Evolutionary conservation across 2,113 vertebrate species (phyloP).

Genomic region (Dromiciops gliroides): DNA sequence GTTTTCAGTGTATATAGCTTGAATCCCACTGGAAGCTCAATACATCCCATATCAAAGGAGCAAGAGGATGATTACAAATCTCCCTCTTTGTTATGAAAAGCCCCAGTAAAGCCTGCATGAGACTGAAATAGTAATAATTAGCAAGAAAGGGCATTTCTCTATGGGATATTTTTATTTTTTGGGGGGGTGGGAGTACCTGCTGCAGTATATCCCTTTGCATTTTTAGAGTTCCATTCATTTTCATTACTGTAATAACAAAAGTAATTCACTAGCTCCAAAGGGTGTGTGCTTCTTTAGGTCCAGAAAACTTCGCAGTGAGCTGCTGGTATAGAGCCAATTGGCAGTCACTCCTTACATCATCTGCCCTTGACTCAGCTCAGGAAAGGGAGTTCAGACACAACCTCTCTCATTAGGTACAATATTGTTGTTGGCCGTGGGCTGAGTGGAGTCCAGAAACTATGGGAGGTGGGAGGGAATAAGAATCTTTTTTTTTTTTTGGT

Average conservation of each 20-base stretch:
- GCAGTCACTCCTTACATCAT: background rate
- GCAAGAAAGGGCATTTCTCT: background rate
- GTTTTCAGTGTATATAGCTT: background rate
- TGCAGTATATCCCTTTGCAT: background rate
- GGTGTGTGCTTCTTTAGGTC: background rate
- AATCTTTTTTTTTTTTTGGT: background rate
- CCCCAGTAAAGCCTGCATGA: slow-evolving; percentile 7
- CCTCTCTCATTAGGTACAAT: background rate
- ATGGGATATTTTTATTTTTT: background rate
- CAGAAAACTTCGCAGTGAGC: background rate
- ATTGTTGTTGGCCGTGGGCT: background rate
- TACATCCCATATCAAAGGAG: background rate
- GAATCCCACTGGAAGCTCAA: background rate
- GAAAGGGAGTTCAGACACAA: background rate
- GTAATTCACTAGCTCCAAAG: background rate
- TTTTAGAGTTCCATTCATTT: background rate
- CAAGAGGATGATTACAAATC: background rate
- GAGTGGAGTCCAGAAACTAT: background rate
- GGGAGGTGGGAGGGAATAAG: background rate
- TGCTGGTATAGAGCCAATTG: background rate
- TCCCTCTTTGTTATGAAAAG: background rate
- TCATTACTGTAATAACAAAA: background rate
- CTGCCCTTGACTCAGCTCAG: background rate
- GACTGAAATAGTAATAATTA: background rate
- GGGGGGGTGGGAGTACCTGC: background rate